These are phyloP conservation scores for Eupithecia centaureata DNA, from an alignment of 2,888 invertebrate genomes.

Conservation along the genomic window DNA sequence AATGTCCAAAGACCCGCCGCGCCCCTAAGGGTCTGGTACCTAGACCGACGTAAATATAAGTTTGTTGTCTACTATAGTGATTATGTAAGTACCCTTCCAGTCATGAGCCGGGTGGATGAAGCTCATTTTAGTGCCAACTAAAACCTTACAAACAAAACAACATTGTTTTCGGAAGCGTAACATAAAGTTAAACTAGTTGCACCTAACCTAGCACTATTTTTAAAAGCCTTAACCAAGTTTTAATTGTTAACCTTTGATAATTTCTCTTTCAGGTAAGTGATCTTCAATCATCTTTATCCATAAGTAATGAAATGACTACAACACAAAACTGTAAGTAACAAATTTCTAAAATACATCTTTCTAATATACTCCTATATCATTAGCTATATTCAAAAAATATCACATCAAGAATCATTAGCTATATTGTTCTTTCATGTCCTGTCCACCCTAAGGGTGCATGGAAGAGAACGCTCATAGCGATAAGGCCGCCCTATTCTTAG, in stretches of 20 bases:
- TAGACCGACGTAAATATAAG: constrained; percentile 77
- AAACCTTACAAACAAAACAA: background rate
- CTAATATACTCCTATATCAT: too few relatives aligned
- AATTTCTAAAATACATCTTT: background rate
- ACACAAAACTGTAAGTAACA: background rate
- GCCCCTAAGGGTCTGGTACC: constrained; percentile 72
- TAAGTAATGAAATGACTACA: background rate
- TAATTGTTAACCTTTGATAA: background rate
- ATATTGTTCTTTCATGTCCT: too few relatives aligned
- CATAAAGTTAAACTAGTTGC: background rate
- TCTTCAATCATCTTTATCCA: background rate
- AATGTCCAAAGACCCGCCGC: constrained; percentile 78
- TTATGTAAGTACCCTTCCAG: constrained; percentile 56
- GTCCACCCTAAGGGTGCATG: too few relatives aligned
- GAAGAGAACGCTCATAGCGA: too few relatives aligned
- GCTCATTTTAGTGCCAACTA: background rate
- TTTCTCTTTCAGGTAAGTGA: constrained; percentile 3
- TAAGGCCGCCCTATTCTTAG: too few relatives aligned
- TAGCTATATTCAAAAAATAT: too few relatives aligned
- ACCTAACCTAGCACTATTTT: background rate
- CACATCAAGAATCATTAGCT: too few relatives aligned
- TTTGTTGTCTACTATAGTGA: constrained; percentile 71
- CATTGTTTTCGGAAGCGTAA: background rate
- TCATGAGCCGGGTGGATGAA: background rate
- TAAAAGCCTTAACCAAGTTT: background rate